Percentiles rank a stretch among this genome's conserved stretches.
phyloP scores from a whole-genome alignment of 2,113 vertebrate species.

The Heterotis niloticus region DNA sequence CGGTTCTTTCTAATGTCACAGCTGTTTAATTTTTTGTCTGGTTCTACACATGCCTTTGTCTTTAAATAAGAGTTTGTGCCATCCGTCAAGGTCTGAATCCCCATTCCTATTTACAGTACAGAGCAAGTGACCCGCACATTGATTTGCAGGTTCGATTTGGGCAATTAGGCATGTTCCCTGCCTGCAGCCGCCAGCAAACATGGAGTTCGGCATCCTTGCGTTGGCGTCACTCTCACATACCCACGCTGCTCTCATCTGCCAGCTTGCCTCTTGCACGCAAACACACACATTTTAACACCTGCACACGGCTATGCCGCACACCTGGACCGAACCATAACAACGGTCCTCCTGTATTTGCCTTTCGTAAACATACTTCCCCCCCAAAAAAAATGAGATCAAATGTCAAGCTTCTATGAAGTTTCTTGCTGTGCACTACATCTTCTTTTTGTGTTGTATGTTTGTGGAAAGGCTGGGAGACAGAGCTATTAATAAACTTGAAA shows the following conservation, averaged over 20 bases:
- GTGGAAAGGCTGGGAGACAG: no score
- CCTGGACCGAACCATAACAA: not conserved
- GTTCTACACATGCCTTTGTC: no score
- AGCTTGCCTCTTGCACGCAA: not conserved
- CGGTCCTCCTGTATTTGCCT: not conserved
- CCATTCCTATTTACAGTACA: not conserved
- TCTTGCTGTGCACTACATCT: no score
- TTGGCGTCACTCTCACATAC: not conserved
- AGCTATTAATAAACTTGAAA: not conserved
- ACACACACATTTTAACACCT: not conserved
- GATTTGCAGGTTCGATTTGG: not conserved
- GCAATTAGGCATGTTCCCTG: constrained; percentile 36
- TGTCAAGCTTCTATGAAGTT: no score
- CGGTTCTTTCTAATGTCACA: no score
- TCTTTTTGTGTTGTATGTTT: no score
- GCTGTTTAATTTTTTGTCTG: no score
- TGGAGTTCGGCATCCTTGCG: not conserved
- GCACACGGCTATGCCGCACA: not conserved
- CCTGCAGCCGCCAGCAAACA: constrained; percentile 13
- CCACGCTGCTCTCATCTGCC: not conserved
- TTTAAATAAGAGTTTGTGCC: no score
- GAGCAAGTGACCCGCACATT: not conserved
- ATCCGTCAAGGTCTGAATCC: no score
- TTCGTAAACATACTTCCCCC: not conserved
- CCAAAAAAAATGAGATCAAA: no score